Evolutionary conservation across 2,797 vertebrate genomes (phyloP), one percentile per base, ranked within the genome.

Genomic region (Gambusia yucatana): DNA sequence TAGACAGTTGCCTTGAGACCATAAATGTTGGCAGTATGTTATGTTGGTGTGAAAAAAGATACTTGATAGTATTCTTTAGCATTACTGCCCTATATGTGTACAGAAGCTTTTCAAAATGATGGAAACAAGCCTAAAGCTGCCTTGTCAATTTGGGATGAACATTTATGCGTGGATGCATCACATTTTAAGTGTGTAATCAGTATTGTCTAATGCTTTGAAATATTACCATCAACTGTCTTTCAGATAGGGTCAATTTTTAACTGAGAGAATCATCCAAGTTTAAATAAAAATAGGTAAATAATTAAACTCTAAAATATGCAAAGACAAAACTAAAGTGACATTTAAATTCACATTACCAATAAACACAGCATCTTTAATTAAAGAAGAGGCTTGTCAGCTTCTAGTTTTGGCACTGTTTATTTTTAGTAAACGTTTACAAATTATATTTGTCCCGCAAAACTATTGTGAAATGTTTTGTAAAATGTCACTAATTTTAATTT

Each of bases 31-130:
- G 33, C 22, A 69, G 8, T 14, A n/a, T 69, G 39, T n/a, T 43
- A 69, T 69, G 43, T 43, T 25, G 22, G 39, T 69, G 39, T n/a
- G 22, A 44, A 70, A n/a, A 2, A n/a, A 33, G 33, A 22, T 25
- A 44, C 36, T 73, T 72, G 41, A 13, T 28, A 80, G 67, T 39
- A 59, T 61, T 83, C 0, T 47, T 82, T 78, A 61, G 72, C 71
- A 47, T 80, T 48, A 46, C 75, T 77, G 73, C 30, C 75, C 20
- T 71, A n/a, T 30, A 77, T 73, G n/a, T 28, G 43, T 47, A 52
- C 74, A 75, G 75, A 20, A 50, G 47, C 6, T 6, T 11, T 28
- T 48, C 33, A 20, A 61, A 50, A 72, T 16, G 7, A 72, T 72
- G 41, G 0, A 73, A 67, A 67, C 25, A n/a, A 80, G 36, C 61